These are phyloP conservation scores for Labia minor DNA, from an alignment of 2,888 invertebrate species.

Conservation along the genomic window DNA sequence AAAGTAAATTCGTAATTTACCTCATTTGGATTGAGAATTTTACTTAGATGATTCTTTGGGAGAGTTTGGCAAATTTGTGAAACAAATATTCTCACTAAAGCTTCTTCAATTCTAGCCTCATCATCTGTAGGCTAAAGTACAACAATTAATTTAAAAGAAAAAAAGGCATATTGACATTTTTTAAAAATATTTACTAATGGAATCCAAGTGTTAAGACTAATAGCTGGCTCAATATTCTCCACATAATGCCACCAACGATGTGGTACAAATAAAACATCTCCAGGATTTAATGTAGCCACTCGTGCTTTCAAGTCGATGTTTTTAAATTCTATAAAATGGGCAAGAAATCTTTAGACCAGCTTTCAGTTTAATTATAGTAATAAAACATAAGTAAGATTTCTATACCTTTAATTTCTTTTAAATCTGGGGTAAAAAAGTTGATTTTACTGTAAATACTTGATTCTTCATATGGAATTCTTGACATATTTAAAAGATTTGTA, in stretches of 20 bases:
- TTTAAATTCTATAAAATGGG: conserved; percentile 21
- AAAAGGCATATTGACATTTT: conserved; percentile 25
- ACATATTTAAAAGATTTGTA: conserved; percentile 53
- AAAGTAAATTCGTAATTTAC: conserved; percentile 32
- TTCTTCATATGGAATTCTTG: conserved; percentile 90
- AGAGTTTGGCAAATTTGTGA: conserved; percentile 48
- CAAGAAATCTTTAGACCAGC: too few species aligned
- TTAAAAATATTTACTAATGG: conserved; percentile 47
- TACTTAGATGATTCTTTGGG: conserved; percentile 39
- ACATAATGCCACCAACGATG: conserved; percentile 97
- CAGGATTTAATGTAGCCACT: conserved; percentile 60
- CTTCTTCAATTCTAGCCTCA: conserved; percentile 48
- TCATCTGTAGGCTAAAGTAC: conserved; percentile 39
- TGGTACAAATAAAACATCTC: conserved; percentile 82
- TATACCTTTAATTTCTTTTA: conserved; percentile 17
- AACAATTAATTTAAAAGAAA: conserved; percentile 31
- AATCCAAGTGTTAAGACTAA: conserved; percentile 64
- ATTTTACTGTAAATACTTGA: conserved; percentile 83
- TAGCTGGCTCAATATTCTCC: conserved; percentile 46
- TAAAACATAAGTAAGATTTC: not conserved
- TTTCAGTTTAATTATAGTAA: too few species aligned
- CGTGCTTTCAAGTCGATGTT: conserved; percentile 36
- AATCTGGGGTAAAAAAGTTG: conserved; percentile 59
- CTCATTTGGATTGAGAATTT: conserved; percentile 59
- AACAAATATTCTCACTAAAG: conserved; percentile 55